Evolutionary conservation across 2,888 invertebrate genomes (phyloP), one percentile per base, ranked within the genome.

Genomic region (Drosophila vallismaia): DNA sequence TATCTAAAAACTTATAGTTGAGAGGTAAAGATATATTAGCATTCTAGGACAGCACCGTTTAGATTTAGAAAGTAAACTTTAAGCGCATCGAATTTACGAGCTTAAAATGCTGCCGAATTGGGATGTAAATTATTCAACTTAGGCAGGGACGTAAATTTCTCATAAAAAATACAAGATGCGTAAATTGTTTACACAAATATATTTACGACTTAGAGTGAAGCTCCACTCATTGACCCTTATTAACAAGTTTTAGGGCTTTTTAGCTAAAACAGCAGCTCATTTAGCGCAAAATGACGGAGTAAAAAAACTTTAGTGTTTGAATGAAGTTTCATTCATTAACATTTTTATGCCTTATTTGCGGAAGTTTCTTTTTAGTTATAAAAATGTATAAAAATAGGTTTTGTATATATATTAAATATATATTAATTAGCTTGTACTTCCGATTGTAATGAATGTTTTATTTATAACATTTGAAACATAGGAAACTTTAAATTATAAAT

Each of bases 131-230:
- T 4, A 12, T 38, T n/a, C 4, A 38, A 38, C 8, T 19, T 19
- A 42, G 7, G 3, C 46, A 62, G 19, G 40, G 57, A 26, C 38
- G 59, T 24, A 38, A 19, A 19, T 49, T 62, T 57, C 57, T 40
- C 60, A 57, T 57, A 58, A 62, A 62, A 57, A 33, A 9, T 10
- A 62, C 29, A 49, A 42, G 46, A 45, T 14, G 12, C 48, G 60
- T 26, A n/a, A 62, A 42, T 28, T 62, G 28, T 8, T 57, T 33
- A 14, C 10, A 38, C 28, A 62, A 62, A 49, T 57, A 62, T 9
- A n/a, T 19, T 44, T 44, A 44, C 40, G 9, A 19, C 9, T 14
- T 14, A 42, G n/a, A 42, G n/a, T 19, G 19, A 9, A 24, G 10
- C 19, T 44, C 24, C 44, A 44, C 57, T 19, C 33, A 48, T 49